Base-by-base conservation (phyloP, 1,140 invertebrate genomes). In the Caenorhabditis brenneri region DNA sequence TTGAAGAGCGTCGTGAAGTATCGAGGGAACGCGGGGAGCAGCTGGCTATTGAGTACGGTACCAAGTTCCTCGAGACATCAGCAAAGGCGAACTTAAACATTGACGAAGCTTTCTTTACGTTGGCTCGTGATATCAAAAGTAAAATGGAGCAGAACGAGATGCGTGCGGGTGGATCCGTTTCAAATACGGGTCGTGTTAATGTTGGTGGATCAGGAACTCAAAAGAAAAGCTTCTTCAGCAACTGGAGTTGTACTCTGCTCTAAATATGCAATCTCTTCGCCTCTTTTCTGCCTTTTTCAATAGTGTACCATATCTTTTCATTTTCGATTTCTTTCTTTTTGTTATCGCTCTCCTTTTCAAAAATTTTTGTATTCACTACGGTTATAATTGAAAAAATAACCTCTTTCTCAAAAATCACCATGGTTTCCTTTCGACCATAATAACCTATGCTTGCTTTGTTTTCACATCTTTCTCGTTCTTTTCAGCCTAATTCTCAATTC, bases 21-120 rank as follows among this genome's bases (percentile, higher is more conserved):
- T 97, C 96, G 87, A 95, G 94, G 87, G 97, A 99, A 88, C 93
- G 97, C 87, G 98, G 98, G 36, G 96, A 96, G 91, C 96, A 98
- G 80, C 65, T 85, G 0, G 84, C 84, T 4, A 85, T 85, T 22
- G 84, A 85, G 46, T 85, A 85, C 49, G 84, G 84, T 27, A 85
- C 99, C 10, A 97, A 99, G 92, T 99, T 99, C 92, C 99, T 98
- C 91, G 98, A 99, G 93, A 99, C 97, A 24, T 99, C 97, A 48
- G 98, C 97, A 78, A 99, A 99, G 92, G 84, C 84, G 5, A 85
- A 85, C 78, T 46, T 80, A 3, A 85, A 85, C 22, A 80, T 85
- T 5, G 84, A 85, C 31, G 84, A 85, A 24, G 84, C 84, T n/a
- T 85, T 85, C 36, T 81, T 81, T 31, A 85, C 84, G 1, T 79